Evolutionary conservation across 1,140 invertebrate species (phyloP), one percentile per base, ranked within the genome.

Genomic region (Ephestia elutella): DNA sequence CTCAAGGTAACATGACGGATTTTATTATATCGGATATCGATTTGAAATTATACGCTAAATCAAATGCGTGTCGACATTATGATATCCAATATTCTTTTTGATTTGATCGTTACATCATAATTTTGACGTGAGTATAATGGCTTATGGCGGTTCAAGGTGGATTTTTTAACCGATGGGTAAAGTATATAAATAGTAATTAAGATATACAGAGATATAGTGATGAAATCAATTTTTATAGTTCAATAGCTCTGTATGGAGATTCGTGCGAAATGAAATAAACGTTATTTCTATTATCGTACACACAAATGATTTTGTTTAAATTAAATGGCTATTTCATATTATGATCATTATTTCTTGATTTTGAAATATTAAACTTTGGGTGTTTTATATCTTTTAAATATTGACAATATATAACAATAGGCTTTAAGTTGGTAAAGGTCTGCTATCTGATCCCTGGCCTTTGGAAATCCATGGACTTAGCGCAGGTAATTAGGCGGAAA

Each of bases 401-500:
- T 2, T 15, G 15, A 7, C n/a, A 4, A 15, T 15, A 4, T 10
- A 44, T n/a, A 44, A 44, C n/a, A 44, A 44, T 44, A 44, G 38
- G 38, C n/a, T 8, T 15, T 44, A 44, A 44, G 38, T 15, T 44
- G n/a, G 13, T 44, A 44, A 44, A 44, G 15, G 38, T 44, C 13
- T 44, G 13, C 15, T 44, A 44, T 44, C 38, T 44, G 38, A 44
- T 44, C 15, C 11, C 38, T 44, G 38, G 38, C 38, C 38, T 44
- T 44, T 44, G 38, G 19, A 53, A 25, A 21, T 53, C 50, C 50
- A 20, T 53, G 50, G 50, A 5, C 50, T 53, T 25, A 53, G 50
- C 53, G 62, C 56, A 48, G 64, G 66, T 78, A 80, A 82, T 82
- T 78, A 78, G 70, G 38, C 56, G 58, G 59, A 77, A 78, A 73